phyloP scores from a whole-genome alignment of 2,888 invertebrate genomes.

The Keiferia lycopersicella region DNA sequence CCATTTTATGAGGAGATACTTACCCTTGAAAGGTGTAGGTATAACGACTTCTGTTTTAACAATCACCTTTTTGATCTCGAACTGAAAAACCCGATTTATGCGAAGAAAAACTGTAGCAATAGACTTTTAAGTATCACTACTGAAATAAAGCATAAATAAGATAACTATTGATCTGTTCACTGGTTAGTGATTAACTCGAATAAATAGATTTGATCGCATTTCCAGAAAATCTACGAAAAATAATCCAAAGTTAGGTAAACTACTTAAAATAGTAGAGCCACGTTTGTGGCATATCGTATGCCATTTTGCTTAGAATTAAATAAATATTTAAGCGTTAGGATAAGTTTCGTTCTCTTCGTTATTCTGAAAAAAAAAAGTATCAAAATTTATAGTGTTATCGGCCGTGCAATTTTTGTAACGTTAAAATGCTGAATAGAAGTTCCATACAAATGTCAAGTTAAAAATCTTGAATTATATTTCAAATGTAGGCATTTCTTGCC shows the following conservation, averaged over 20 bases:
- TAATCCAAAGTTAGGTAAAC: slow-evolving; percentile 32
- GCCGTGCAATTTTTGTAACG: slow-evolving; percentile 33
- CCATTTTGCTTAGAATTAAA: slow-evolving; percentile 40
- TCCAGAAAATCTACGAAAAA: slow-evolving; percentile 5
- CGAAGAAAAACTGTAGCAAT: background rate
- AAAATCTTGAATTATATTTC: slow-evolving; percentile 18
- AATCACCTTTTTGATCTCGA: too few relatives aligned
- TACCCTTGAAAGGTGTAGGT: background rate
- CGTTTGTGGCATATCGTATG: slow-evolving; percentile 44
- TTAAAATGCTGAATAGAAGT: background rate
- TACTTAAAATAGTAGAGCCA: slow-evolving; percentile 34
- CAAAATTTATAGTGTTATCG: slow-evolving; percentile 30
- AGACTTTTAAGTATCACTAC: background rate
- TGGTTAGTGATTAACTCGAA: slow-evolving; percentile 32
- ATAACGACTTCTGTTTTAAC: background rate
- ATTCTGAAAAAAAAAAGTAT: slow-evolving; percentile 10
- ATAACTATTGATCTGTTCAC: slow-evolving; percentile 28
- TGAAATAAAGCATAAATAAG: background rate
- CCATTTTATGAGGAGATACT: background rate
- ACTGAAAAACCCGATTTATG: background rate
- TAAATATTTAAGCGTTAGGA: slow-evolving; percentile 3
- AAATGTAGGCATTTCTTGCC: background rate
- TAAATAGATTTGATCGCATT: slow-evolving; percentile 34
- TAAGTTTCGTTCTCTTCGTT: slow-evolving; percentile 33
- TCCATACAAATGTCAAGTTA: slow-evolving; percentile 19